Percentiles rank a stretch among this genome's conserved stretches.
Conservation (phyloP, 2,113 vertebrate species). For the Chamaea fasciata region DNA sequence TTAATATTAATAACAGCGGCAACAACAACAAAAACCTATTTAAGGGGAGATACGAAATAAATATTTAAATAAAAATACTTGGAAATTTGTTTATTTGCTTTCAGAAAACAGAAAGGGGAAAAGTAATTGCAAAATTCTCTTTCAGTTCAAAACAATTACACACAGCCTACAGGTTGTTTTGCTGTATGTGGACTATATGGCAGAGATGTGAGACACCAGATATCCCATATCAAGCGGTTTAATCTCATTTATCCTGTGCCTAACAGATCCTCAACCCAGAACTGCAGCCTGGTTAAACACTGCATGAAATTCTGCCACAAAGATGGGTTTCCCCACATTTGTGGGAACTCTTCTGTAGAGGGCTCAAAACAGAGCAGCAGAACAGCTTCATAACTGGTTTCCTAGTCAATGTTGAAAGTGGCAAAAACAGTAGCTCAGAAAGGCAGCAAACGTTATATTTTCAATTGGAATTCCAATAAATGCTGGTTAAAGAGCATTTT, state of each 20-base stretch:
- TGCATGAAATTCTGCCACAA: neutral
- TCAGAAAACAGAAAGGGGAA: neutral
- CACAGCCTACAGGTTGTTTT: neutral
- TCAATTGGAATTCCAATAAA: neutral
- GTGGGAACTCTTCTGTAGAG: neutral
- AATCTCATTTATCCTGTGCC: neutral
- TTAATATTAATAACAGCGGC: neutral
- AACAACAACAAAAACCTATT: neutral
- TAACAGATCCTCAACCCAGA: neutral
- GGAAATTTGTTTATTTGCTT: neutral
- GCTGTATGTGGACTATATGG: neutral
- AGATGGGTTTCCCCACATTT: neutral
- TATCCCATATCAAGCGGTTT: neutral
- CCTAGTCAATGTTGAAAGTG: neutral
- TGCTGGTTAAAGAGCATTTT: neutral
- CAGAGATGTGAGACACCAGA: neutral
- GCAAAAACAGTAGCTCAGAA: neutral
- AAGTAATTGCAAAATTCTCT: neutral
- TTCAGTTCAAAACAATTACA: rapidly evolving
- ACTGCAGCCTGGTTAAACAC: rapidly evolving
- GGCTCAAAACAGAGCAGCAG: neutral
- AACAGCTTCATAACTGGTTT: neutral
- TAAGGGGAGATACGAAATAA: neutral
- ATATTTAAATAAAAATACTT: neutral
- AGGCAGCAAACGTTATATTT: neutral